phyloP scores from a whole-genome alignment of 2,888 invertebrate genomes.

The Nebria brevicollis region DNA sequence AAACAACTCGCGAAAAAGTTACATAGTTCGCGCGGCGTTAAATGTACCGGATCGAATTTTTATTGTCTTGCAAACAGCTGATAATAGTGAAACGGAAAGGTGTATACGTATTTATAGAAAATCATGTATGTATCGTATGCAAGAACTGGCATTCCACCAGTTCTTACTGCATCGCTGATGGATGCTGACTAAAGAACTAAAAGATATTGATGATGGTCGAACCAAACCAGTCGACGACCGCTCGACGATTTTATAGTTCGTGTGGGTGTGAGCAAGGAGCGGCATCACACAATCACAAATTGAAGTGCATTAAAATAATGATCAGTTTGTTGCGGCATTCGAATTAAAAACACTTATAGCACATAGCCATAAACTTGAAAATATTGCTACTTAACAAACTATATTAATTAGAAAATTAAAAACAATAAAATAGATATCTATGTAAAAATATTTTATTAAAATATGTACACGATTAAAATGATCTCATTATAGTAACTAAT shows the following conservation, averaged over 20 bases:
- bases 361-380: too few species aligned
- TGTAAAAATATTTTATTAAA: neutral
- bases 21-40: neutral
- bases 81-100: neutral
- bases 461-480: neutral
- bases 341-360: neutral
- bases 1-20: neutral
- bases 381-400: neutral
- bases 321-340: neutral
- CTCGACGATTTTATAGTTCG: constrained; percentile 14
- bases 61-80: constrained; percentile 17
- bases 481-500: neutral
- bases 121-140: too few species aligned
- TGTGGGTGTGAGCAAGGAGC: constrained; percentile 21
- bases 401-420: neutral
- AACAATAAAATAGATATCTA: neutral
- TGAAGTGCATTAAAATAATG: neutral
- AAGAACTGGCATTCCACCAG: neutral
- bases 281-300: neutral
- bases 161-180: neutral
- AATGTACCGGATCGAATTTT: neutral
- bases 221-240: constrained; percentile 18
- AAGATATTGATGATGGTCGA: neutral
- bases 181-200: constrained; percentile 2
- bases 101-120: too few species aligned